Percentiles rank a stretch among this genome's conserved stretches.
Evolutionary conservation across 2,113 vertebrate species (phyloP).

Genomic region (Poecilia latipinna): DNA sequence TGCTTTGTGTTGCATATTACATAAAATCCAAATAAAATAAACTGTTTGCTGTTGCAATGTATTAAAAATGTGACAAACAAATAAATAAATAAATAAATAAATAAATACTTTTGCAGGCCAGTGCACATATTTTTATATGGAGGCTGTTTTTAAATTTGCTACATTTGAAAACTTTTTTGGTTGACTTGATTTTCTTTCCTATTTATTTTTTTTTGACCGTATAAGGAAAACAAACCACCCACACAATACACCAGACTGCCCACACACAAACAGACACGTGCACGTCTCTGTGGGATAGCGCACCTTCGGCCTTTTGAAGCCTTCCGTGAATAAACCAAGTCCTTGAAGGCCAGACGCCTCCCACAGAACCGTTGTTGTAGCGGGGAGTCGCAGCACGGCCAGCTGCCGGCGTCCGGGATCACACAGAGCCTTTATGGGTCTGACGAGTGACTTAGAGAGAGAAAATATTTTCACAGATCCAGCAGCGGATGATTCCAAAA

Average conservation of each 20-base stretch:
- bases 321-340: conserved; percentile 29
- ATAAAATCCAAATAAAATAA: too few relatives aligned
- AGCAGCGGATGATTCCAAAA: conserved; percentile 7
- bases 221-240: too few relatives aligned
- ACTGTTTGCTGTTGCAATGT: too few relatives aligned
- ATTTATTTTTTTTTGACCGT: too few relatives aligned
- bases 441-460: conserved; percentile 7
- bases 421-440: conserved; percentile 42
- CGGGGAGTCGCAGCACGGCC: conserved; percentile 37
- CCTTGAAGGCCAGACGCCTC: conserved; percentile 58
- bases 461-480: conserved; percentile 11
- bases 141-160: too few relatives aligned
- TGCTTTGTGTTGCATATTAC: too few relatives aligned
- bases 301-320: background rate
- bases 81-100: too few relatives aligned
- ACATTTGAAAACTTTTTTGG: too few relatives aligned
- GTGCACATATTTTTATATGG: too few relatives aligned
- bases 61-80: too few relatives aligned
- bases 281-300: conserved; percentile 9
- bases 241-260: background rate
- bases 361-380: conserved; percentile 29
- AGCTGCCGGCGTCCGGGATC: conserved; percentile 43
- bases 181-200: too few relatives aligned
- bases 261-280: background rate
- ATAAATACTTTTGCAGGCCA: too few relatives aligned